Conservation (phyloP, 2,113 vertebrate species). For the Lamprotornis superbus region DNA sequence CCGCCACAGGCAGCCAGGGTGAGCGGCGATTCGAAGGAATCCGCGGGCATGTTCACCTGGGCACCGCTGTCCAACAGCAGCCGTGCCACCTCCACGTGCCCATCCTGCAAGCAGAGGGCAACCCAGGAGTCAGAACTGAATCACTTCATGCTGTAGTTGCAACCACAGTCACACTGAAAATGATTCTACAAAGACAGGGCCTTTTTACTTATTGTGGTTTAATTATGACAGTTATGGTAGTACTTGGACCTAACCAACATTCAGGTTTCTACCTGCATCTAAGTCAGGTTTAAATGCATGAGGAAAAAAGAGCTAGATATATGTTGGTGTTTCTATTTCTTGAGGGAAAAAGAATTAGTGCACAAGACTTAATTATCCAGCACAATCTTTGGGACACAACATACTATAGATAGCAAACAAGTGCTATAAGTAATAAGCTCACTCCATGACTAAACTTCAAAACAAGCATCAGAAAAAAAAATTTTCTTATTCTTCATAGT, state of each 20-base stretch:
- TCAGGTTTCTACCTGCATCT: neutral
- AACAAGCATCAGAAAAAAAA: neutral
- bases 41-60: slow-evolving; percentile 98
- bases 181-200: neutral
- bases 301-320: neutral
- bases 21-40: slow-evolving; percentile 96
- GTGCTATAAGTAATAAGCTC: neutral
- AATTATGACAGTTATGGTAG: neutral
- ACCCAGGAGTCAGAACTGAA: neutral
- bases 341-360: neutral
- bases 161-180: neutral
- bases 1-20: slow-evolving; percentile 96
- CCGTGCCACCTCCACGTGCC: slow-evolving; percentile 96
- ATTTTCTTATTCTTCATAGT: neutral
- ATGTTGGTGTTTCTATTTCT: neutral
- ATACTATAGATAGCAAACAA: neutral
- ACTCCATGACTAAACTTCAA: neutral
- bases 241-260: neutral
- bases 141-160: neutral
- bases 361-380: neutral
- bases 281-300: neutral
- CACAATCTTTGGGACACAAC: neutral
- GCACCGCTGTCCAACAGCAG: slow-evolving; percentile 97
- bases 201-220: neutral
- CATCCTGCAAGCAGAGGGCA: slow-evolving; percentile 78